These are phyloP conservation scores for Coryphaenoides rupestris DNA, from an alignment of 2,113 vertebrate genomes.

Conservation along the genomic window DNA sequence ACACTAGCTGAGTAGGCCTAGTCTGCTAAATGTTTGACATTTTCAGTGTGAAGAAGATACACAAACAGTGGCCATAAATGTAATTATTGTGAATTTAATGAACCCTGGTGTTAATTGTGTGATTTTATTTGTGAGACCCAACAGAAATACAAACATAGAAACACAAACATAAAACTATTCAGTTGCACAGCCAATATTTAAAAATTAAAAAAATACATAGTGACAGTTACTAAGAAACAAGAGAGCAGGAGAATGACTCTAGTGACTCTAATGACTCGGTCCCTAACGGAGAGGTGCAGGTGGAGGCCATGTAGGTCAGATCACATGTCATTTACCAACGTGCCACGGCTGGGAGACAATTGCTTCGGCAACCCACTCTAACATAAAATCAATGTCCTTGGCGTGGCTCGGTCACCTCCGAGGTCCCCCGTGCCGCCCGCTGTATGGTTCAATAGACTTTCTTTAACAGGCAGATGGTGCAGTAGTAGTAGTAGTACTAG, in stretches of 20 bases:
- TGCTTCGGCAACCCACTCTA: slow-evolving; percentile 25
- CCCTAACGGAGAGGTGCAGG: too few relatives aligned
- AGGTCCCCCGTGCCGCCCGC: slow-evolving; percentile 6
- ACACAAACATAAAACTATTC: background rate
- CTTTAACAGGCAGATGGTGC: slow-evolving; percentile 1
- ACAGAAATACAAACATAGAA: too few relatives aligned
- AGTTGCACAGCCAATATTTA: too few relatives aligned
- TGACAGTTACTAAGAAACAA: slow-evolving; percentile 1
- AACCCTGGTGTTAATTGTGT: too few relatives aligned
- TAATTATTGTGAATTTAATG: too few relatives aligned
- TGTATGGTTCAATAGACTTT: slow-evolving; percentile 7
- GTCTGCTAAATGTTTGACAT: too few relatives aligned
- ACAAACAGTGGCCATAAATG: too few relatives aligned
- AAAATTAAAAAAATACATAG: background rate
- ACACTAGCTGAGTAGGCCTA: too few relatives aligned
- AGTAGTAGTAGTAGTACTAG: too few relatives aligned
- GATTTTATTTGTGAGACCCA: too few relatives aligned
- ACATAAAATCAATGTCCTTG: slow-evolving; percentile 58
- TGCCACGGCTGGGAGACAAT: slow-evolving; percentile 41
- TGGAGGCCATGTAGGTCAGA: slow-evolving; percentile 21
- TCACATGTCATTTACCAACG: slow-evolving; percentile 35
- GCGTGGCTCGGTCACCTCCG: slow-evolving; percentile 18
- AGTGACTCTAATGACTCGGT: too few relatives aligned
- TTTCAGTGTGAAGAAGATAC: too few relatives aligned
- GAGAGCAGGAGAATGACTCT: slow-evolving; percentile 10